phyloP scores from a whole-genome alignment of 2,888 invertebrate species.

The Podotricha telesiphe region DNA sequence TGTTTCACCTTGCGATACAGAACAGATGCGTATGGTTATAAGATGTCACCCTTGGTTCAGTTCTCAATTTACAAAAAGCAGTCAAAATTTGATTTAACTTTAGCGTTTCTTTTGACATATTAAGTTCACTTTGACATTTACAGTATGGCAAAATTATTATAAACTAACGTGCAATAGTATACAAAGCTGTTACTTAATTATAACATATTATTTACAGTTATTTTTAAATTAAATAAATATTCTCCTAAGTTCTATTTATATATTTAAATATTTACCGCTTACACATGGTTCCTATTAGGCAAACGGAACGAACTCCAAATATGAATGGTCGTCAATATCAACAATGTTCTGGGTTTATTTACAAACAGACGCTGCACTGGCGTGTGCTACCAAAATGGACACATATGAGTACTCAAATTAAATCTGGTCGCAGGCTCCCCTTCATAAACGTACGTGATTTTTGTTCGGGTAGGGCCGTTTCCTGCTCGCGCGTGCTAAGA shows the following conservation, averaged over 20 bases:
- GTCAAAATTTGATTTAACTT: slow-evolving; percentile 56
- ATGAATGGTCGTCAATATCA: slow-evolving; percentile 68
- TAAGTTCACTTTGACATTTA: not conserved
- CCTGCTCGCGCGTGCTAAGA: slow-evolving; percentile 64
- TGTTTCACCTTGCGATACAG: slow-evolving; percentile 42
- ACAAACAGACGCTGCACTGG: slow-evolving; percentile 77
- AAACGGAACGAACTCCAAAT: slow-evolving; percentile 52
- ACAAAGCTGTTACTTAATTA: too few relatives aligned
- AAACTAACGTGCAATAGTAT: too few relatives aligned
- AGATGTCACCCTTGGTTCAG: slow-evolving; percentile 49
- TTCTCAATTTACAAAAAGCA: slow-evolving; percentile 65
- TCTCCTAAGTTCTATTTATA: too few relatives aligned
- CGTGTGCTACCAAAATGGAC: slow-evolving; percentile 62
- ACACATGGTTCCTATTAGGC: slow-evolving; percentile 37
- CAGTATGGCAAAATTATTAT: not conserved
- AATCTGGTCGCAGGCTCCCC: slow-evolving; percentile 59
- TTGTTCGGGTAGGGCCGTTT: slow-evolving; percentile 54
- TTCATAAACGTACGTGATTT: slow-evolving; percentile 48
- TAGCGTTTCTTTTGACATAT: not conserved
- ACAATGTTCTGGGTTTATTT: slow-evolving; percentile 70
- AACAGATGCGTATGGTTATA: slow-evolving; percentile 43
- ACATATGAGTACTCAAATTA: slow-evolving; percentile 65
- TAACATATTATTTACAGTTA: too few relatives aligned
- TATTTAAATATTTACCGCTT: not conserved
- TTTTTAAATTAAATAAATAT: too few relatives aligned